phyloP scores from a whole-genome alignment of 2,888 invertebrate genomes.

The Eupithecia insigniata region DNA sequence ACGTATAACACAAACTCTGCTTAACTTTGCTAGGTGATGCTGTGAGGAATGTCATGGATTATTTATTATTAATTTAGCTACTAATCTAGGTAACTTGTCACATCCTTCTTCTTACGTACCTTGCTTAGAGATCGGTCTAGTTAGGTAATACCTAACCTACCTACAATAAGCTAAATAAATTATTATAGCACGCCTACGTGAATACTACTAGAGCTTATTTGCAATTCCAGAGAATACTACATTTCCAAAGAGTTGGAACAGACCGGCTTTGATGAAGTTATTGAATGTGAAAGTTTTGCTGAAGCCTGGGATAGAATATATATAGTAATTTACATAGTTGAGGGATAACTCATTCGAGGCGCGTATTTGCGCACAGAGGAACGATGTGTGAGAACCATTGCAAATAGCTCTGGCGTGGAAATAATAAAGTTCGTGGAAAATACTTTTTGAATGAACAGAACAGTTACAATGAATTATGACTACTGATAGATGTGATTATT shows the following conservation, averaged over 20 bases:
- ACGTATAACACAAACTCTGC: no score
- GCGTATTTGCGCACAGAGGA: not conserved
- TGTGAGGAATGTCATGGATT: no score
- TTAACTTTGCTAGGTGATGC: no score
- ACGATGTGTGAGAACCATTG: not conserved
- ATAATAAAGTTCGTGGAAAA: not conserved
- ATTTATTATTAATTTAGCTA: no score
- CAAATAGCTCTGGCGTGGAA: not conserved
- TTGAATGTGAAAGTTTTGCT: conserved; percentile 27
- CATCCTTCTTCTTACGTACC: not conserved
- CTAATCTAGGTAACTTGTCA: not conserved
- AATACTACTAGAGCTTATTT: not conserved
- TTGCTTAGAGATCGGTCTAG: not conserved
- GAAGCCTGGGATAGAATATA: conserved; percentile 15
- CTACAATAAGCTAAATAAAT: not conserved
- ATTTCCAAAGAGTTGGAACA: conserved; percentile 15
- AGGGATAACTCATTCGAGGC: not conserved
- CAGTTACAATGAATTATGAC: not conserved
- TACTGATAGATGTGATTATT: no score
- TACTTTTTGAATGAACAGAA: conserved; percentile 4
- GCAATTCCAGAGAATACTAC: conserved; percentile 24
- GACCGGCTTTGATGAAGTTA: conserved; percentile 24
- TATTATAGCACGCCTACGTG: not conserved
- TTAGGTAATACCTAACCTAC: not conserved
- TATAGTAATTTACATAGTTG: conserved; percentile 14